Evolutionary conservation across 2,888 invertebrate genomes (phyloP).

Genomic region (Oeneis ivallda): DNA sequence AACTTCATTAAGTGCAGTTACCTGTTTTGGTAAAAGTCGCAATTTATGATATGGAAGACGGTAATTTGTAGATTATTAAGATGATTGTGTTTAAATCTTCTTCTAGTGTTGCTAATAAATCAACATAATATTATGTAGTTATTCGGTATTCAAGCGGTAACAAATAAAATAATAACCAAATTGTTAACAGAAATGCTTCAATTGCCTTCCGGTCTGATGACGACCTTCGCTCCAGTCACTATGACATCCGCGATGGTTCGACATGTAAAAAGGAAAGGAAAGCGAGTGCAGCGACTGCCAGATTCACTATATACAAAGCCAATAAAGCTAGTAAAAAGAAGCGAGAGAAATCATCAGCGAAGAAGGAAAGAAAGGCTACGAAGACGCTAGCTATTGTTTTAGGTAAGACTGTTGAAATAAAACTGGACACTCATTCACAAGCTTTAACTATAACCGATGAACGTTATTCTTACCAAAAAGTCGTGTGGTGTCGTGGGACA

Average conservation of each 20-base stretch:
- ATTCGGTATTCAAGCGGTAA: too few relatives aligned
- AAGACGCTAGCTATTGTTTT: conserved; percentile 99
- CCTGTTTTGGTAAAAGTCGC: too few relatives aligned
- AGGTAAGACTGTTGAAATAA: conserved; percentile 82
- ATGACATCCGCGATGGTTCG: conserved; percentile 69
- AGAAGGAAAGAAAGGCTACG: conserved; percentile 98
- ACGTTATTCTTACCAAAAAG: too few relatives aligned
- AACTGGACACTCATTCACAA: too few relatives aligned
- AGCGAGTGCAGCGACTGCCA: conserved; percentile 84
- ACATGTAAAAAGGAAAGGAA: conserved; percentile 87
- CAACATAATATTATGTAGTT: too few relatives aligned
- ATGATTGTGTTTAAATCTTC: too few relatives aligned
- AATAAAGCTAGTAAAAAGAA: conserved; percentile 98
- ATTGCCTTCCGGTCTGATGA: conserved; percentile 72
- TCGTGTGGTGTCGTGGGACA: too few relatives aligned
- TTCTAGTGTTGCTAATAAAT: too few relatives aligned
- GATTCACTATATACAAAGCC: conserved; percentile 95
- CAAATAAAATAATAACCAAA: neutral
- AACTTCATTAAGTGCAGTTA: too few relatives aligned
- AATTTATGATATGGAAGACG: too few relatives aligned
- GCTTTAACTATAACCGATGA: too few relatives aligned
- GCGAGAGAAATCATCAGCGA: conserved; percentile 95
- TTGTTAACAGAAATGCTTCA: conserved; percentile 81
- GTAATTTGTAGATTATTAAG: too few relatives aligned
- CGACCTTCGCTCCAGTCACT: conserved; percentile 65